phyloP scores from a whole-genome alignment of 2,888 invertebrate species.

The Cosmia pyralina region DNA sequence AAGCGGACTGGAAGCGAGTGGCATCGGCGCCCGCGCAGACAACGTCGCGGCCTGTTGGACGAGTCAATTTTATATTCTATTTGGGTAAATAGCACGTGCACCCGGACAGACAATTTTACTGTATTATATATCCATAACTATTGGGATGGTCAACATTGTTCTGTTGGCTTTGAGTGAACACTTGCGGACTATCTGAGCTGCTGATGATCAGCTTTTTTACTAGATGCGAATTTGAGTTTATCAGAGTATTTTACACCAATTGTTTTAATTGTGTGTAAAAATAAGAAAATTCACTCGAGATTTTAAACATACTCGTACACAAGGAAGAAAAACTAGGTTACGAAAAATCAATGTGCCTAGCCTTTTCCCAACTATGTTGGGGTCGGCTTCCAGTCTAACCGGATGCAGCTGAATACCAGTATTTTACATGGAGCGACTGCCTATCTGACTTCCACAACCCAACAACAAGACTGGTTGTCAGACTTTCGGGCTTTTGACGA shows the following conservation, averaged over 20 bases:
- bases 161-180: constrained; percentile 8
- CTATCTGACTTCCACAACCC: no score
- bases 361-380: no score
- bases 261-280: background rate
- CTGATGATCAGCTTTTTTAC: background rate
- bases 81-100: constrained; percentile 51
- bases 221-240: background rate
- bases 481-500: no score
- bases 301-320: background rate
- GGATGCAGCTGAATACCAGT: no score
- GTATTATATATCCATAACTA: constrained; percentile 24
- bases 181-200: background rate
- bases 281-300: background rate
- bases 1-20: constrained; percentile 79
- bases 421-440: no score
- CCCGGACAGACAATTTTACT: constrained; percentile 41
- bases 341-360: no score
- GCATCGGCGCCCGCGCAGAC: constrained; percentile 69
- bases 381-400: no score
- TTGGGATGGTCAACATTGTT: constrained; percentile 21
- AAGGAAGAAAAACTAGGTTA: background rate
- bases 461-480: no score
- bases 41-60: constrained; percentile 70
- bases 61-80: constrained; percentile 47
- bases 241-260: background rate